Percentiles rank a stretch among this genome's conserved stretches.
Conservation (phyloP, 2,113 vertebrate species). For the Tringa solitaria region DNA sequence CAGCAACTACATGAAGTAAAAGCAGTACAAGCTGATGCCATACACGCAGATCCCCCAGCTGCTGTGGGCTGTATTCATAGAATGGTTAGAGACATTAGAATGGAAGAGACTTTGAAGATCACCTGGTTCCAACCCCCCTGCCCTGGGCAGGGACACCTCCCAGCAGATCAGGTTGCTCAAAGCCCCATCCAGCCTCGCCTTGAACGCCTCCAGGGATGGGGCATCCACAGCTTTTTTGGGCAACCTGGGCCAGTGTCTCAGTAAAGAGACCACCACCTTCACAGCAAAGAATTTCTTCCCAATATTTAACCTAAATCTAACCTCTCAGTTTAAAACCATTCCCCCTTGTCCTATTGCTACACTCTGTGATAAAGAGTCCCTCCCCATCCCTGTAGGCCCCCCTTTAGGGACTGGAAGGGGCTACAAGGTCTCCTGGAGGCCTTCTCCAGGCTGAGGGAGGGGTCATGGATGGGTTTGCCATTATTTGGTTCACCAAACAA, state of each 20-base stretch:
- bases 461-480: background rate
- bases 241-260: background rate
- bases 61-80: fast-evolving
- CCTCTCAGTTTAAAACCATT: background rate
- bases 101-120: background rate
- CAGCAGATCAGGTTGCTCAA: background rate
- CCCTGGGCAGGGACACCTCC: background rate
- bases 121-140: background rate
- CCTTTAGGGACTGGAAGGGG: background rate
- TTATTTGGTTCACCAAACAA: fast-evolving
- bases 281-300: background rate
- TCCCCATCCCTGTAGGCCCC: background rate
- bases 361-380: background rate
- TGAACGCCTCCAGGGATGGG: background rate
- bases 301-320: background rate
- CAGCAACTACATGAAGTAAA: background rate
- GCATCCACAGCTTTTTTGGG: background rate
- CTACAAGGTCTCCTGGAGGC: background rate
- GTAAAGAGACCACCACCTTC: background rate
- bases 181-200: background rate
- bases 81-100: background rate
- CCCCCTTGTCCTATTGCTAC: background rate
- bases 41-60: fast-evolving
- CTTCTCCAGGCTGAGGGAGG: background rate
- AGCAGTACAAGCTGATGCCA: fast-evolving